Evolutionary conservation across 2,113 vertebrate species (phyloP).

Genomic region (Xyrauchen texanus): DNA sequence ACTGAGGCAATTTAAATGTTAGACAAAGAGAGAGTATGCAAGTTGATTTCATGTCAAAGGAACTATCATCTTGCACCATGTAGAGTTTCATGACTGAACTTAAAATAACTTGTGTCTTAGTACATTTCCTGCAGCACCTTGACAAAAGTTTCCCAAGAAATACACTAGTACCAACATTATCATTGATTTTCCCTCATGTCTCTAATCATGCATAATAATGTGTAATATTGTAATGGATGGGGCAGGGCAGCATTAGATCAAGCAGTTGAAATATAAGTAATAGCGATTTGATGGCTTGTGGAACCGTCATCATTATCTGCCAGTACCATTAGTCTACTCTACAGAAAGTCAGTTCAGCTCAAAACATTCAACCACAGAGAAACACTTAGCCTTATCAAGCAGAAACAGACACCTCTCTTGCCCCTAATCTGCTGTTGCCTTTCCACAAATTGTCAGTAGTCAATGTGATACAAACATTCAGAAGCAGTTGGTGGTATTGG

Average conservation of each 20-base stretch:
- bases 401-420: not conserved
- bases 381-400: slow-evolving; percentile 17
- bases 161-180: too few relatives aligned
- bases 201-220: slow-evolving; percentile 15
- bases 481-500: not conserved
- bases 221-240: slow-evolving; percentile 16
- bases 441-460: slow-evolving; percentile 11
- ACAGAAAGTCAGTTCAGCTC: not conserved
- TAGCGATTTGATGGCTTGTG: slow-evolving; percentile 54
- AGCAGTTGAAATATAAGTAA: slow-evolving; percentile 48
- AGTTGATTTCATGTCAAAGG: too few relatives aligned
- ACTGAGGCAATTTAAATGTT: too few relatives aligned
- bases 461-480: slow-evolving; percentile 10
- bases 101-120: too few relatives aligned
- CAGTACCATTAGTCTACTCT: slow-evolving; percentile 28
- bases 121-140: too few relatives aligned
- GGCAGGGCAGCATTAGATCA: not conserved
- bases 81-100: too few relatives aligned
- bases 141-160: too few relatives aligned
- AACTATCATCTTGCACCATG: too few relatives aligned
- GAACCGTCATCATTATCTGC: slow-evolving; percentile 42
- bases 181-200: not conserved
- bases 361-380: slow-evolving; percentile 27
- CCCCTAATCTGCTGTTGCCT: slow-evolving; percentile 10
- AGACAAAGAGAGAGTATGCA: too few relatives aligned